These are phyloP conservation scores for Gymnothorax reevesii DNA, from an alignment of 2,797 vertebrate species.

Conservation along the genomic window DNA sequence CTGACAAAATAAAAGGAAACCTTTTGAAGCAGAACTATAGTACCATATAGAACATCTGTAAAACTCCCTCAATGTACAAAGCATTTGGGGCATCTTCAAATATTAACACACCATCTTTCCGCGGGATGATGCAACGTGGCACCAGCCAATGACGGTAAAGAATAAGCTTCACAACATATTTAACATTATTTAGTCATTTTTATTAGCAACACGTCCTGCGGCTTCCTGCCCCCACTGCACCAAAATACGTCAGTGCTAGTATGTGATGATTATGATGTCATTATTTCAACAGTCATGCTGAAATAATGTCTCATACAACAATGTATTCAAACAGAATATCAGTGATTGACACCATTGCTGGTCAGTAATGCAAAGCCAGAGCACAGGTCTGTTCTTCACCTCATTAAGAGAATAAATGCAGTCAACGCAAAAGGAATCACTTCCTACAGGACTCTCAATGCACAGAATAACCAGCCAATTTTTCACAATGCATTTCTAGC, in stretches of 20 bases:
- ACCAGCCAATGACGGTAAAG: background rate
- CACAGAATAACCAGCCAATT: background rate
- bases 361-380: background rate
- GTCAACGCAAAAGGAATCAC: background rate
- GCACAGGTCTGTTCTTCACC: background rate
- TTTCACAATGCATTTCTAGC: background rate
- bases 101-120: background rate
- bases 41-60: background rate
- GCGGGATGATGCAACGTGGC: background rate
- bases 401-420: background rate
- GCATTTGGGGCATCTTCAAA: background rate
- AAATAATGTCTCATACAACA: background rate
- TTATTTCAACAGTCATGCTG: background rate
- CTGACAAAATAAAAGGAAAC: background rate
- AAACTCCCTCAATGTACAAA: background rate
- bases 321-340: background rate
- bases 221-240: background rate
- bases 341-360: background rate
- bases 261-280: background rate
- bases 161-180: background rate
- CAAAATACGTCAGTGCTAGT: background rate
- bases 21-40: background rate
- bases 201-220: background rate
- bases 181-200: background rate
- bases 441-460: background rate